phyloP scores from a whole-genome alignment of 2,797 vertebrate genomes.

The Ptychobarbus kaznakovi region DNA sequence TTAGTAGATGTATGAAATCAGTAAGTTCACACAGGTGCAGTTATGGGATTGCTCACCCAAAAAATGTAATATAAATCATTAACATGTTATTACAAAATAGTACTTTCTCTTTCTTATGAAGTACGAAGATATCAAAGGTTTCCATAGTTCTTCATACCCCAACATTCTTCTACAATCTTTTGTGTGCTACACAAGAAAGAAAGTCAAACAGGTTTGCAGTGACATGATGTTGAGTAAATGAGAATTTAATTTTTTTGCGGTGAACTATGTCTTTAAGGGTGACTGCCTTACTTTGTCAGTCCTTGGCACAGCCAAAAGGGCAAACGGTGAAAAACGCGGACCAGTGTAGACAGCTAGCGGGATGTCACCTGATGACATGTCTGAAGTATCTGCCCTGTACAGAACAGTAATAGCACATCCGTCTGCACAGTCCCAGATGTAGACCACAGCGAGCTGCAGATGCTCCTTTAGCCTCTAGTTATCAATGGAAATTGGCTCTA shows the following conservation, averaged over 20 bases:
- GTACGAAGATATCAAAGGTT: background rate
- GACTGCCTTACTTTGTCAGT: background rate
- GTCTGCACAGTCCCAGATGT: conserved; percentile 46
- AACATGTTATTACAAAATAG: background rate
- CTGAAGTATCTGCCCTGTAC: conserved; percentile 48
- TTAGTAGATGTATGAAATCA: background rate
- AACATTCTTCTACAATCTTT: background rate
- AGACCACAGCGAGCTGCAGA: conserved; percentile 47
- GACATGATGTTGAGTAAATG: background rate
- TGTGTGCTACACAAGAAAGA: background rate
- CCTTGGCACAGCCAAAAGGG: conserved; percentile 1
- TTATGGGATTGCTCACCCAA: background rate
- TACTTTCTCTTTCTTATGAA: background rate
- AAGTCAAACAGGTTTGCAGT: background rate
- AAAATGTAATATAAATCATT: background rate
- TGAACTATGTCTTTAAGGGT: conserved; percentile 4
- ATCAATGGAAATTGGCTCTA: conserved; percentile 44
- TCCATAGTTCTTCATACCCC: background rate
- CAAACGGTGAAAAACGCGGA: conserved; percentile 6
- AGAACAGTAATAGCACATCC: conserved; percentile 43
- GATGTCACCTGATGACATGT: conserved; percentile 23
- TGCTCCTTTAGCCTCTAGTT: conserved; percentile 40
- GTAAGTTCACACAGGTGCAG: background rate
- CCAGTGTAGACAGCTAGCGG: background rate
- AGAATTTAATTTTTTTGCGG: background rate